Evolutionary conservation across 2,888 invertebrate genomes (phyloP).

Genomic region (Conus canariensis): DNA sequence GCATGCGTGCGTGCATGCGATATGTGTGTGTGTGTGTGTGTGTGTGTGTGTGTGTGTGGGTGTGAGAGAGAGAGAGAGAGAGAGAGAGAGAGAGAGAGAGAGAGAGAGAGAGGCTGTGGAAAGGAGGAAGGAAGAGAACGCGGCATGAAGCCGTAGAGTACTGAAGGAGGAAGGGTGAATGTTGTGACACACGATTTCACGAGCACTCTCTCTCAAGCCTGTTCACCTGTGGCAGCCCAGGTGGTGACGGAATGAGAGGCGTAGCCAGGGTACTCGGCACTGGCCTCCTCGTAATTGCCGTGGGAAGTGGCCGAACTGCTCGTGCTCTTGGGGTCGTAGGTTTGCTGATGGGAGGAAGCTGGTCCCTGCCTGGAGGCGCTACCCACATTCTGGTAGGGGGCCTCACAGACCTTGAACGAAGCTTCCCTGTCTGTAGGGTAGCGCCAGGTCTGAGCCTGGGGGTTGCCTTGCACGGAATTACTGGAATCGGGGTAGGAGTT

Average conservation of each 20-base stretch:
- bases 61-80: too few species aligned
- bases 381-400: not conserved
- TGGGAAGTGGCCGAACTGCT: not conserved
- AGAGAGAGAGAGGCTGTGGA: too few species aligned
- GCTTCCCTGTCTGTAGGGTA: slow-evolving; percentile 12
- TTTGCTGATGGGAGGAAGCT: slow-evolving; percentile 22
- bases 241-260: not conserved
- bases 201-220: too few species aligned
- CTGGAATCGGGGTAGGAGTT: not conserved
- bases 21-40: too few species aligned
- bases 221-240: slow-evolving; percentile 20
- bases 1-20: too few species aligned
- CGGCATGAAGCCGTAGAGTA: too few species aligned
- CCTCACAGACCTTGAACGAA: not conserved
- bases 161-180: too few species aligned
- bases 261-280: slow-evolving; percentile 3
- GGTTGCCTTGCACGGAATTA: not conserved
- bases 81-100: too few species aligned
- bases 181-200: too few species aligned
- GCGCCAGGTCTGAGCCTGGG: slow-evolving; percentile 7
- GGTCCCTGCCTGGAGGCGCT: not conserved
- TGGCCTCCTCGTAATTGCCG: not conserved
- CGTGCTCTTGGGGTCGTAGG: not conserved
- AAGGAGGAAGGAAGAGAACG: too few species aligned
- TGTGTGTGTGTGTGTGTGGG: too few species aligned